Evolutionary conservation across 2,888 invertebrate genomes (phyloP), one percentile per base, ranked within the genome.

Genomic region (Eurytoma adleriae): DNA sequence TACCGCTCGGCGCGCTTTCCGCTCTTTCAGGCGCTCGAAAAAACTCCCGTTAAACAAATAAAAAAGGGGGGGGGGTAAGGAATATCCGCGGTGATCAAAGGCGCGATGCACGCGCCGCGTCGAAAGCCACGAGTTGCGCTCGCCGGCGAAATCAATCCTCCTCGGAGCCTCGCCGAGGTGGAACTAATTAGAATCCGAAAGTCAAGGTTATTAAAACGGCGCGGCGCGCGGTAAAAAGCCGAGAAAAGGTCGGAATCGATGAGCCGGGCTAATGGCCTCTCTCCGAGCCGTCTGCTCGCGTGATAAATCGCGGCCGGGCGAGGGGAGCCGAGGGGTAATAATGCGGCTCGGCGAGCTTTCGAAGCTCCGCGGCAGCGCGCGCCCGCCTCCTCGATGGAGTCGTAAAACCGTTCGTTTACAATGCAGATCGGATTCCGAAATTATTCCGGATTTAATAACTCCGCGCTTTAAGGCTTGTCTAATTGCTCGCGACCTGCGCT

Each of bases 111-210:
- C 40, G 13, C 24, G n/a, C 12, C n/a, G 24, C 56, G 71, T 71
- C 66, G 66, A 40, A 40, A 78, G 59, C 66, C 66, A 66, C 78
- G 71, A 78, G 71, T 66, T 69, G 59, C 69, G 40, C 48, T 27
- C 30, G 40, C 64, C 4, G 30, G 48, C 16, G 48, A 57, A 67
- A 64, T 73, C 73, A 64, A 74, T 67, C 57, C 27, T 56, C 27
- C 3, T 64, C 24, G 24, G 52, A 48, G 52, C 18, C 12, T 20
- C 62, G 7, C 5, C n/a, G 57, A 50, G 56, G 66, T 30, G 56
- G 30, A 71, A 48, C 18, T 59, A 59, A 78, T 78, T 70, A 71
- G 18, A 48, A 67, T 50, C 54, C 30, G 16, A 70, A 70, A 40
- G 54, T 56, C 64, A 56, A 64, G 52, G 57, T 67, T 59, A 75